These are phyloP conservation scores for Anseranas semipalmata DNA, from an alignment of 2,113 vertebrate species.

Conservation along the genomic window DNA sequence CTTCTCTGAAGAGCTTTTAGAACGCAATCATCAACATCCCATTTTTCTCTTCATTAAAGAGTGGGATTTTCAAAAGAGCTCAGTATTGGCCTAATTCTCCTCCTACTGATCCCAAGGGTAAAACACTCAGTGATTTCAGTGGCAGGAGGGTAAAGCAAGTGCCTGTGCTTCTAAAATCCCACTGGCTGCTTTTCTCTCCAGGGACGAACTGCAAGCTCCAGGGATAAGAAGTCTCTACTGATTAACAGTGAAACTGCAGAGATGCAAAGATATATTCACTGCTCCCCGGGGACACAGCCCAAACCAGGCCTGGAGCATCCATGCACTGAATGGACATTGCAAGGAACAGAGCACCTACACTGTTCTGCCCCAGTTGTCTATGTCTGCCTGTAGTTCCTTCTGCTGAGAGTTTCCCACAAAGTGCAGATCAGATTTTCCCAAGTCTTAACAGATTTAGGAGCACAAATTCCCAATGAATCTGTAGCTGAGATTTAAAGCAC, in stretches of 20 bases:
- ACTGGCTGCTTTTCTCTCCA: not conserved
- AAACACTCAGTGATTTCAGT: not conserved
- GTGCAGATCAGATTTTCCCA: not conserved
- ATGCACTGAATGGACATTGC: not conserved
- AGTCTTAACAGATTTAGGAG: not conserved
- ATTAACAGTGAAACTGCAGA: not conserved
- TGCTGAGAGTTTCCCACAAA: not conserved
- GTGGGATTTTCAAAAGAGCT: not conserved
- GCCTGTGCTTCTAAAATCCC: not conserved
- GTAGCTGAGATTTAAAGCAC: not conserved
- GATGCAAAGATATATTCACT: not conserved
- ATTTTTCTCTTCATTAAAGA: not conserved
- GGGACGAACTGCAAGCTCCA: not conserved
- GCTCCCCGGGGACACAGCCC: not conserved
- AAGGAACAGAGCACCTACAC: not conserved
- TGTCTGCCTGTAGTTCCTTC: not conserved
- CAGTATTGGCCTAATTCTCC: not conserved
- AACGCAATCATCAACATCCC: not conserved
- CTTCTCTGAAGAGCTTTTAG: conserved; percentile 21
- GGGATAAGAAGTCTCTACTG: not conserved
- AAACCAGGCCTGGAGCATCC: not conserved
- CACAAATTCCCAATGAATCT: not conserved
- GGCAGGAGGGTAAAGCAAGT: conserved; percentile 1
- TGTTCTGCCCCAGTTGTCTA: not conserved
- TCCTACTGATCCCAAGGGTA: conserved; percentile 2